Percentiles rank a stretch among this genome's conserved stretches.
Evolutionary conservation across 2,888 invertebrate genomes (phyloP).

Genomic region (Homarus gammarus): DNA sequence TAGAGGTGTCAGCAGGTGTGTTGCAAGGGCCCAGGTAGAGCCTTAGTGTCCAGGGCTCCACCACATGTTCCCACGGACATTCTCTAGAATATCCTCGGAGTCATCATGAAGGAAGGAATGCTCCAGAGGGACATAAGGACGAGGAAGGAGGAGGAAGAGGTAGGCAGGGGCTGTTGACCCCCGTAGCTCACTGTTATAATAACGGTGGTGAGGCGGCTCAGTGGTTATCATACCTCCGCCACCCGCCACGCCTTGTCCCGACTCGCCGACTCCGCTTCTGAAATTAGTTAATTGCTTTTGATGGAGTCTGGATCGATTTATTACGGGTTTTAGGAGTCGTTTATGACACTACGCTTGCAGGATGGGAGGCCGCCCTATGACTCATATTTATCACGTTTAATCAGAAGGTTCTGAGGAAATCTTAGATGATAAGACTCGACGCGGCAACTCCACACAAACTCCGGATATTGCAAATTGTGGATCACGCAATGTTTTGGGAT

Average conservation of each 20-base stretch:
- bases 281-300: conserved; percentile 29
- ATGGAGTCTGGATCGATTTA: conserved; percentile 17
- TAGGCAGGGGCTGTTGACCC: conserved; percentile 61
- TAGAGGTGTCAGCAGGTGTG: no score
- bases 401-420: no score
- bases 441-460: not conserved
- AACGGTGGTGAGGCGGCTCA: conserved; percentile 47
- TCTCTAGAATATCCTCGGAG: not conserved
- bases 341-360: no score
- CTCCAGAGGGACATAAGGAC: not conserved
- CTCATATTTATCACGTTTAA: no score
- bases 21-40: no score
- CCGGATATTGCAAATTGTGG: not conserved
- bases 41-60: no score
- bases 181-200: conserved; percentile 59
- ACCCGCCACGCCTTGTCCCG: conserved; percentile 60
- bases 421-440: no score
- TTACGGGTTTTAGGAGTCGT: not conserved
- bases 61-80: not conserved
- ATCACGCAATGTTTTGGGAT: no score
- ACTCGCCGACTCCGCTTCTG: conserved; percentile 7
- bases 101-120: no score
- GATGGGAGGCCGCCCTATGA: no score
- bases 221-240: conserved; percentile 47
- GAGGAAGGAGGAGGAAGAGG: conserved; percentile 14